A percentile compares a stretch with the other conserved stretches of the same genome.
These are phyloP conservation scores for Xestoiulus laeticollis DNA, from an alignment of 2,888 invertebrate genomes.

Conservation along the genomic window DNA sequence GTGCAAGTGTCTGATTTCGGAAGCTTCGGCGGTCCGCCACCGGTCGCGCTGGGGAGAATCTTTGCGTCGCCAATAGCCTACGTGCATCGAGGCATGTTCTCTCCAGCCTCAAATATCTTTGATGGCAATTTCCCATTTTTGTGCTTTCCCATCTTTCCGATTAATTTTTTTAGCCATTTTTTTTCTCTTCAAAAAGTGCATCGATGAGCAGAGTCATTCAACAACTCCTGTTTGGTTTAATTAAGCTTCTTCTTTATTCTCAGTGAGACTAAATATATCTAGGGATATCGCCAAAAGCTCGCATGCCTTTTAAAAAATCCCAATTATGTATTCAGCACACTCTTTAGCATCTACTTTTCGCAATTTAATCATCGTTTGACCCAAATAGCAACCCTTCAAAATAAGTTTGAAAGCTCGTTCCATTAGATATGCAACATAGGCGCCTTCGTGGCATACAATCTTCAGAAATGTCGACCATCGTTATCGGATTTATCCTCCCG, in stretches of 20 bases:
- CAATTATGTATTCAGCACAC: slow-evolving; percentile 22
- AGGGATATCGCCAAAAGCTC: neutral
- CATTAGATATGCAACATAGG: neutral
- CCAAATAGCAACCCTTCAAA: slow-evolving; percentile 9
- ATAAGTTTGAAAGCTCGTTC: slow-evolving; percentile 11
- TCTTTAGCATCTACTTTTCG: slow-evolving; percentile 31
- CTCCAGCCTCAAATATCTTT: no score
- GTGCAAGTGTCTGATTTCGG: no score
- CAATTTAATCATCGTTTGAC: slow-evolving; percentile 33
- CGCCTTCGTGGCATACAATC: neutral
- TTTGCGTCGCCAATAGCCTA: no score
- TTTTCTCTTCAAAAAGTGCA: neutral
- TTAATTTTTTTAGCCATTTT: neutral
- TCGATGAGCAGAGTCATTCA: neutral
- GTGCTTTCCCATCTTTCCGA: neutral
- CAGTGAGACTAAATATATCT: neutral
- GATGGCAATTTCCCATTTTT: neutral
- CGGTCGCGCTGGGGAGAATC: no score
- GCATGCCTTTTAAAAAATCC: neutral
- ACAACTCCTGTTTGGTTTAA: neutral
- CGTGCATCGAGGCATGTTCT: no score
- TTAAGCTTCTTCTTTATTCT: neutral
- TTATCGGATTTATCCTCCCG: slow-evolving; percentile 16
- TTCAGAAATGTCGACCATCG: slow-evolving; percentile 1
- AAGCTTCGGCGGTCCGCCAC: no score